These are phyloP conservation scores for Philypnodon macrostomus DNA, from an alignment of 2,797 vertebrate species.

Conservation along the genomic window DNA sequence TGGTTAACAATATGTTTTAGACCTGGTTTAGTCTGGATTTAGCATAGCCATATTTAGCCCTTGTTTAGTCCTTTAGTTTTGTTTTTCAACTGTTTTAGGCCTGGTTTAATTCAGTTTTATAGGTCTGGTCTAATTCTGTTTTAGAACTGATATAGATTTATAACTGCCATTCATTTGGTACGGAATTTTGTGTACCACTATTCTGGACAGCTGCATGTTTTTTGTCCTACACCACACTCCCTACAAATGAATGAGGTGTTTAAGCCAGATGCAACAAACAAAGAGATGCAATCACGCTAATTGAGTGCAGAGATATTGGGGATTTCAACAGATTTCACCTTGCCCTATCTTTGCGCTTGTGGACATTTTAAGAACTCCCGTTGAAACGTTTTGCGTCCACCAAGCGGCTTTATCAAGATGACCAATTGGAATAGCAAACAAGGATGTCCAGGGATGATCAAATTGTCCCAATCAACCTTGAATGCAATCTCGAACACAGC, in stretches of 20 bases:
- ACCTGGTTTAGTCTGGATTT: no score
- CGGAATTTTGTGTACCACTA: no score
- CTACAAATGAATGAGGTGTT: neutral
- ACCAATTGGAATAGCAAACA: constrained; percentile 25
- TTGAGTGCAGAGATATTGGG: constrained; percentile 13
- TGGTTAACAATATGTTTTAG: no score
- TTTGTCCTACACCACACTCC: constrained; percentile 1
- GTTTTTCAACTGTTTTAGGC: no score
- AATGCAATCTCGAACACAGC: constrained; percentile 9
- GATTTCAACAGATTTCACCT: constrained; percentile 12
- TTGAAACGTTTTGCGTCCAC: no score
- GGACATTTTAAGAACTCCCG: no score
- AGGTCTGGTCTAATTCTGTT: neutral
- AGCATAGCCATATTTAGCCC: no score
- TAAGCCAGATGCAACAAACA: constrained; percentile 20
- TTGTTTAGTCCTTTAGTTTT: no score
- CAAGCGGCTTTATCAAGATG: constrained; percentile 16
- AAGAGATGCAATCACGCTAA: constrained; percentile 28
- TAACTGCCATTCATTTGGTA: no score
- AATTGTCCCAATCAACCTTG: constrained; percentile 32
- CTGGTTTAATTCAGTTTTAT: neutral
- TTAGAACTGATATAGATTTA: no score
- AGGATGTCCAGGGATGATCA: constrained; percentile 11
- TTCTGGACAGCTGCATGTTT: no score
- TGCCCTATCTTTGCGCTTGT: no score